Percentiles rank a stretch among this genome's conserved stretches.
phyloP scores from a whole-genome alignment of 2,113 vertebrate species.

The Equus przewalskii region DNA sequence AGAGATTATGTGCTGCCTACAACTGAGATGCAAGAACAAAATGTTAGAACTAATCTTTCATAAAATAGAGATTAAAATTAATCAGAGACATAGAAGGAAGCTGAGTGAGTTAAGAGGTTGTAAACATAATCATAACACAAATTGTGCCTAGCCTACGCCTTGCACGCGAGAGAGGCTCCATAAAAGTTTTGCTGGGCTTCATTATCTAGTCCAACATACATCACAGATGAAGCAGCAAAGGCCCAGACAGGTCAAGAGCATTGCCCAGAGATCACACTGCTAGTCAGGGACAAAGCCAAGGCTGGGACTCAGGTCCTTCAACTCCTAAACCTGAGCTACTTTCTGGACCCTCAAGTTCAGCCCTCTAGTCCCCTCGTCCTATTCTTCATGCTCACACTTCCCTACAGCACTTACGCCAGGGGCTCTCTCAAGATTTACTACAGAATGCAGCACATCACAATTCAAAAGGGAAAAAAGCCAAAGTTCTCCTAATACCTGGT shows the following conservation, averaged over 20 bases:
- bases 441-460: no score
- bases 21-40: neutral
- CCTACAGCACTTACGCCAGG: neutral
- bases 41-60: neutral
- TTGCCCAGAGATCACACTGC: neutral
- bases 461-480: neutral
- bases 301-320: no score
- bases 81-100: neutral
- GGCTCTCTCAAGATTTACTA: neutral
- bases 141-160: neutral
- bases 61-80: neutral
- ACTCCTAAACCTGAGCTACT: neutral
- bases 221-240: neutral
- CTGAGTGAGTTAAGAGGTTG: neutral
- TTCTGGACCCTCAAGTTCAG: neutral
- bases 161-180: neutral
- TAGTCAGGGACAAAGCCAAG: neutral
- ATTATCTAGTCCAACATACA: neutral
- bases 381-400: neutral
- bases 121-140: neutral
- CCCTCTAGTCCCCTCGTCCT: neutral
- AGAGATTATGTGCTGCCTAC: neutral
- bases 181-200: neutral
- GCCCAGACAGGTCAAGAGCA: no score
- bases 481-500: neutral